Evolutionary conservation across 2,888 invertebrate species (phyloP).

Genomic region (Sabellastarte sp.): DNA sequence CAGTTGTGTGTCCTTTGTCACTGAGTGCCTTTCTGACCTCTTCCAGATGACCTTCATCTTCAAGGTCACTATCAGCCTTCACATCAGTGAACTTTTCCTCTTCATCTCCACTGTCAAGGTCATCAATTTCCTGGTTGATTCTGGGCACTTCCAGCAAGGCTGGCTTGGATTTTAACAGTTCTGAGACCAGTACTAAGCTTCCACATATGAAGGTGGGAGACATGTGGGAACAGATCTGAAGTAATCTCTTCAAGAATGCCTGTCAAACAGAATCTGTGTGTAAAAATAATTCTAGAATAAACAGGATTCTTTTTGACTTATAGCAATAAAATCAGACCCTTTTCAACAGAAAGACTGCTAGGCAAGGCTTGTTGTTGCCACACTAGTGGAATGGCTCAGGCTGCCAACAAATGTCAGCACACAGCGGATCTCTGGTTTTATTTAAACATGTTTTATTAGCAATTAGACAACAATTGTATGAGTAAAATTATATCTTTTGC

Average conservation of each 20-base stretch:
- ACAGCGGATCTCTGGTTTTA: no score
- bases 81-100: conserved; percentile 60
- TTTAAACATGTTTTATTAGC: no score
- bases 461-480: no score
- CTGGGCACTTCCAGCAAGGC: neutral
- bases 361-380: no score
- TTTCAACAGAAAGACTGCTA: no score
- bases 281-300: no score
- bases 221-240: conserved; percentile 67
- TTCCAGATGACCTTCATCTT: conserved; percentile 34
- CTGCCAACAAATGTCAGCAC: no score
- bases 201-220: conserved; percentile 80
- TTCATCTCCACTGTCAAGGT: conserved; percentile 54
- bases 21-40: conserved; percentile 19
- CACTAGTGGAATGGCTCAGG: no score
- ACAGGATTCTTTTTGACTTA: no score
- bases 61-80: conserved; percentile 14
- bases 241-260: conserved; percentile 81
- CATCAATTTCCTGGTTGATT: neutral
- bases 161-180: conserved; percentile 51
- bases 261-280: no score
- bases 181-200: conserved; percentile 76
- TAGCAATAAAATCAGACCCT: no score
- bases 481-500: no score
- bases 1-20: conserved; percentile 6